A percentile compares a stretch with the other conserved stretches of the same genome.
phyloP scores from a whole-genome alignment of 2,888 invertebrate species.

The Himalopsyche anomala region DNA sequence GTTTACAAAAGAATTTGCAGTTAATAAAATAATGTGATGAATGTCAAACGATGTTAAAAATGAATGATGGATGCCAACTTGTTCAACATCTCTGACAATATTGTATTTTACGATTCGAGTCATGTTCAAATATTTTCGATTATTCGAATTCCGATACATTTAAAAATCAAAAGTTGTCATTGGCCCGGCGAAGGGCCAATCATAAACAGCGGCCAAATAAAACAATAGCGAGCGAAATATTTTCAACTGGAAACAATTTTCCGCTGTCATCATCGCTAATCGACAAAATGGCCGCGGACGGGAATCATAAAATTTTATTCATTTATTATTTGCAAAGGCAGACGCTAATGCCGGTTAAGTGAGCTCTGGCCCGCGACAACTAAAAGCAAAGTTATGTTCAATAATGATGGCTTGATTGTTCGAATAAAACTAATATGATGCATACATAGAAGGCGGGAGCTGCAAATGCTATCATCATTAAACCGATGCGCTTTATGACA shows the following conservation, averaged over 20 bases:
- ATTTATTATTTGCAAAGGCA: slow-evolving; percentile 41
- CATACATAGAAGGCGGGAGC: slow-evolving; percentile 34
- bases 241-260: slow-evolving; percentile 41
- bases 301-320: slow-evolving; percentile 41
- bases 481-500: background rate
- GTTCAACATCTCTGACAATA: no score
- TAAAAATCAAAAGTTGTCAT: slow-evolving; percentile 1
- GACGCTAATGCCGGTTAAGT: slow-evolving; percentile 49
- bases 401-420: slow-evolving; percentile 58
- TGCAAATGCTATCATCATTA: background rate
- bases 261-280: slow-evolving; percentile 29
- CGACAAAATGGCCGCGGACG: slow-evolving; percentile 35
- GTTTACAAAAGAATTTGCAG: no score
- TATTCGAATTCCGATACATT: background rate
- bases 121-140: no score
- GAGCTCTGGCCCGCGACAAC: slow-evolving; percentile 47
- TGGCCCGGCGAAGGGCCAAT: background rate
- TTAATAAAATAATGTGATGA: no score
- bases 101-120: no score
- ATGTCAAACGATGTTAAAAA: no score
- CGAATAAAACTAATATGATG: slow-evolving; percentile 50
- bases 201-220: background rate
- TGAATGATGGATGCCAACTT: no score
- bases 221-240: slow-evolving; percentile 12
- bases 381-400: slow-evolving; percentile 63